phyloP scores from a whole-genome alignment of 2,113 vertebrate genomes.

The Pelobates fuscus region DNA sequence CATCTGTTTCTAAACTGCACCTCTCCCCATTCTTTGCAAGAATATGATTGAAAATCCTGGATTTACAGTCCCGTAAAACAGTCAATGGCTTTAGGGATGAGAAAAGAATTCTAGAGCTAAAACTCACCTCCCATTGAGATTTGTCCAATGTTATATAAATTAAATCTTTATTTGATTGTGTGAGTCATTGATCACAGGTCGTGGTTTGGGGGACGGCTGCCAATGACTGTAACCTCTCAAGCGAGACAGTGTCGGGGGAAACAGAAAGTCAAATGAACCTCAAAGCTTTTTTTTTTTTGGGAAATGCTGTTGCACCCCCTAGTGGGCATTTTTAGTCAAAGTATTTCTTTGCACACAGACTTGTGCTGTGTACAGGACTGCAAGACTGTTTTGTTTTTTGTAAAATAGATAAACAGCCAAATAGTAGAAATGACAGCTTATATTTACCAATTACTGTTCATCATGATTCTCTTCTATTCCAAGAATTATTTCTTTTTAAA shows the following conservation, averaged over 20 bases:
- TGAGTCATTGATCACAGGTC: conserved; percentile 37
- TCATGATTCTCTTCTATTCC: no score
- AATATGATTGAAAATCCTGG: no score
- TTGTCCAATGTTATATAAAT: conserved; percentile 35
- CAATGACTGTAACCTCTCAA: conserved; percentile 33
- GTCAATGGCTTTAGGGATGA: no score
- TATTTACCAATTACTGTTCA: not conserved
- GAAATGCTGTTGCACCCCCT: conserved; percentile 47
- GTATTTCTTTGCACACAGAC: not conserved
- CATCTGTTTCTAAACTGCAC: no score
- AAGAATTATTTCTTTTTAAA: no score
- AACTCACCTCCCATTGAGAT: conserved; percentile 10
- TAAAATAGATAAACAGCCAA: not conserved
- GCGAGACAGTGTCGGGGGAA: conserved; percentile 7
- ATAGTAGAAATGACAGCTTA: not conserved
- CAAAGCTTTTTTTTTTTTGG: conserved; percentile 2
- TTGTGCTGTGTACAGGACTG: not conserved
- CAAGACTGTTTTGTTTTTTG: not conserved
- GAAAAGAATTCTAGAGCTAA: no score
- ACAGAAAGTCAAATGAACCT: conserved; percentile 30
- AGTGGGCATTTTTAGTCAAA: not conserved
- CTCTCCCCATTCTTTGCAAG: no score
- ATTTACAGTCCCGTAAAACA: no score
- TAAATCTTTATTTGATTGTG: conserved; percentile 43
- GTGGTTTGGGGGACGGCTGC: conserved; percentile 31